Evolutionary conservation across 1,140 invertebrate species (phyloP), one percentile per base, ranked within the genome.

Genomic region (Samia ricini): DNA sequence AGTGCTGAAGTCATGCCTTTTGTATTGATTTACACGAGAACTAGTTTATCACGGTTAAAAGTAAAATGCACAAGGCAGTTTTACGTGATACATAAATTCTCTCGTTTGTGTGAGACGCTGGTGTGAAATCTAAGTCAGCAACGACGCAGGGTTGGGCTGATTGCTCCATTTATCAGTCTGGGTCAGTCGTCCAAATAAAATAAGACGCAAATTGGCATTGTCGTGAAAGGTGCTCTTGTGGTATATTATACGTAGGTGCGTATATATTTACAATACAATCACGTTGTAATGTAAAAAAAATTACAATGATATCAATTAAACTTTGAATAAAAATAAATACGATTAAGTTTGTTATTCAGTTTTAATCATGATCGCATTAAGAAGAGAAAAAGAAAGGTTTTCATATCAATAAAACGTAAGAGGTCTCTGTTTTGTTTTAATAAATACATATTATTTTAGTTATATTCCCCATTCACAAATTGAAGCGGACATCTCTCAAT

Each of bases 51-150:
- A 42, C 33, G 4, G 12, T 42, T 12, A 42, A 42, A 42, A 42
- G 33, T 15, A 15, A 42, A 42, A 42, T 42, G 33, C 33, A 42
- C 33, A 10, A 26, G 33, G 69, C 71, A 79, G 80, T 82, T 88
- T 85, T 85, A 69, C 77, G 76, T 81, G 72, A 83, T 81, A 77
- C 75, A 88, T 88, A 88, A 84, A 84, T 83, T 81, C 71, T 72
- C 71, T 69, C 75, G 64, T 71, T 72, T 76, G 79, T 81, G 60
- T 42, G 55, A 59, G 77, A 72, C 62, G 72, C 72, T 79, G 67
- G 66, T 71, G 69, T 69, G 65, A 42, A 81, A 77, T 77, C 72
- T 70, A 71, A 71, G 85, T 88, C 85, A 88, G 85, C 83, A 77
- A 61, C 56, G 73, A 56, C 72, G 77, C 74, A 77, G 77, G 81